Evolutionary conservation across 2,888 invertebrate species (phyloP).

Genomic region (Papilio demoleus): DNA sequence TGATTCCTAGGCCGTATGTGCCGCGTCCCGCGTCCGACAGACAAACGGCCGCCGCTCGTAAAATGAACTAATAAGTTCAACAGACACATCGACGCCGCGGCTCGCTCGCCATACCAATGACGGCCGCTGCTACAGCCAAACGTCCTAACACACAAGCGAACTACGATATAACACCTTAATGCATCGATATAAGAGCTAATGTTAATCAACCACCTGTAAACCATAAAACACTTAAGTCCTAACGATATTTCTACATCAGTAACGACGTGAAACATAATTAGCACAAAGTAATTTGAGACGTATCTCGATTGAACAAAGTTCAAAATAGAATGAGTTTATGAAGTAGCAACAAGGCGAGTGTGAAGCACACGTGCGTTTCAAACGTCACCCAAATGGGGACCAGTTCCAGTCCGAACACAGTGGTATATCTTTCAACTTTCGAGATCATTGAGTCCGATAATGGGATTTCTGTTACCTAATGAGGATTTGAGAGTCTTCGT

Average conservation of each 20-base stretch:
- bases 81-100: constrained; percentile 80
- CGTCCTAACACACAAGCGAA: constrained; percentile 50
- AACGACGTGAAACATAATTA: constrained; percentile 54
- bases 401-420: constrained; percentile 69
- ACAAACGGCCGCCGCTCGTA: constrained; percentile 66
- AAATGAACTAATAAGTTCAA: constrained; percentile 77
- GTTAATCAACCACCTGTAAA: constrained; percentile 47
- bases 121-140: constrained; percentile 50
- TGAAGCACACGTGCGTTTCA: constrained; percentile 77
- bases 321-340: constrained; percentile 47
- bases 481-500: constrained; percentile 47
- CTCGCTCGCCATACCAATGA: constrained; percentile 73
- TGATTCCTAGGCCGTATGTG: constrained; percentile 42
- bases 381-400: constrained; percentile 77
- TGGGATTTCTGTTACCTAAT: constrained; percentile 53
- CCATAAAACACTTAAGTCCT: constrained; percentile 64
- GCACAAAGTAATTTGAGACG: constrained; percentile 47
- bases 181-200: constrained; percentile 47
- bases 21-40: constrained; percentile 51
- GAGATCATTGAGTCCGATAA: constrained; percentile 73
- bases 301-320: constrained; percentile 45
- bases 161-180: constrained; percentile 50
- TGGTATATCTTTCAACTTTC: constrained; percentile 67
- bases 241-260: constrained; percentile 55
- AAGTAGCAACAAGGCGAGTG: constrained; percentile 59